Base-by-base conservation (phyloP, 1,140 invertebrate species). In the Hetaerina americana region DNA sequence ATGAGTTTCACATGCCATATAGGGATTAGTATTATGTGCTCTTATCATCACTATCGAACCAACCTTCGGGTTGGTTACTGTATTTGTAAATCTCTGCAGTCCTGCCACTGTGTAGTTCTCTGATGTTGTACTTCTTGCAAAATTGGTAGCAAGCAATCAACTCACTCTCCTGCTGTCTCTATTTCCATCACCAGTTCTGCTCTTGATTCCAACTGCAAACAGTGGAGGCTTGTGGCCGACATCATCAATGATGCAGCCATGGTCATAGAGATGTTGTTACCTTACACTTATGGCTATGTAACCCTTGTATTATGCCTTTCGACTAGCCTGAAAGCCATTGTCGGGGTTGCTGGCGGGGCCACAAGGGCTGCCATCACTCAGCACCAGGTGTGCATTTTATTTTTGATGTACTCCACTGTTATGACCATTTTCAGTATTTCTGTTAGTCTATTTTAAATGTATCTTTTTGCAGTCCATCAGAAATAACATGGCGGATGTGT, bases 171-270 rank as follows among this genome's bases (percentile, higher is more conserved):
- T 57, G 10, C 10, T n/a, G n/a, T n/a, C n/a, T n/a, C n/a, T n/a
- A n/a, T n/a, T n/a, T n/a, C n/a, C n/a, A n/a, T n/a, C 92, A 57
- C 87, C 86, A 25, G 84, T 87, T 72, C 82, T 96, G 66, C 84
- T 85, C 74, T 82, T 78, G 90, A 95, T 82, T 83, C 87, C 5
- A 89, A 96, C 77, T 93, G 93, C 76, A 98, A 97, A 81, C 90
- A 92, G 79, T 98, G 95, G 95, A 86, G 95, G 67, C 80, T 98
- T n/a, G 92, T 96, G 81, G 97, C 97, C 29, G 97, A 98, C 82
- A 84, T 94, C 70, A 78, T 97, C 5, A 98, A 98, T 83, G 96
- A 99, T 84, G 75, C 87, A 71, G 92, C 96, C 8, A 92, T 96
- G 84, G 85, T 87, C 72, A 82, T 95, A 27, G 94, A 96, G 80